These are phyloP conservation scores for Sakesphorus luctuosus DNA, from an alignment of 2,113 vertebrate genomes.

Conservation along the genomic window DNA sequence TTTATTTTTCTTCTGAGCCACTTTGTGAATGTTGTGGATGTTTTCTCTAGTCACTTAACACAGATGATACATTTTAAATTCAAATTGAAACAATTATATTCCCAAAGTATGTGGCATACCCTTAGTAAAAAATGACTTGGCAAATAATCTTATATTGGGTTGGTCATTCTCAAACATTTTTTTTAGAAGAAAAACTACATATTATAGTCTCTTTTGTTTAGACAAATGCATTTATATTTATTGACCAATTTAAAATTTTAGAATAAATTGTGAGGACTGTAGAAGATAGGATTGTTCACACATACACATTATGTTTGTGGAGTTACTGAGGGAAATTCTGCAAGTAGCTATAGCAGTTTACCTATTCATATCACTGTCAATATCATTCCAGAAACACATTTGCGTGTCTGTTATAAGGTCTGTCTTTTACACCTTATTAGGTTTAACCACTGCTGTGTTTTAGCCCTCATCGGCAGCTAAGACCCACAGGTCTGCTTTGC, in stretches of 20 bases:
- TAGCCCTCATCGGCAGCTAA: not conserved
- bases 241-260: not conserved
- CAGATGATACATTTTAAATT: not conserved
- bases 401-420: not conserved
- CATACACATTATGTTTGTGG: not conserved
- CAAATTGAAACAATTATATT: not conserved
- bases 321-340: not conserved
- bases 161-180: not conserved
- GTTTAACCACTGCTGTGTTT: not conserved
- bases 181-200: not conserved
- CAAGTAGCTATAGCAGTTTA: not conserved
- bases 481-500: accelerated
- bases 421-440: not conserved
- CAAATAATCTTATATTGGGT: not conserved
- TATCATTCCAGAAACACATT: not conserved
- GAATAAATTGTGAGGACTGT: not conserved
- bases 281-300: not conserved
- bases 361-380: accelerated
- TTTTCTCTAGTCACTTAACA: not conserved
- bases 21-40: not conserved
- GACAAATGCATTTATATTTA: not conserved
- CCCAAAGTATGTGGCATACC: accelerated
- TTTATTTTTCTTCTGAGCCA: not conserved
- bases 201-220: not conserved
- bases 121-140: not conserved